Evolutionary conservation across 2,113 vertebrate species (phyloP).

Genomic region (Pionites leucogaster): DNA sequence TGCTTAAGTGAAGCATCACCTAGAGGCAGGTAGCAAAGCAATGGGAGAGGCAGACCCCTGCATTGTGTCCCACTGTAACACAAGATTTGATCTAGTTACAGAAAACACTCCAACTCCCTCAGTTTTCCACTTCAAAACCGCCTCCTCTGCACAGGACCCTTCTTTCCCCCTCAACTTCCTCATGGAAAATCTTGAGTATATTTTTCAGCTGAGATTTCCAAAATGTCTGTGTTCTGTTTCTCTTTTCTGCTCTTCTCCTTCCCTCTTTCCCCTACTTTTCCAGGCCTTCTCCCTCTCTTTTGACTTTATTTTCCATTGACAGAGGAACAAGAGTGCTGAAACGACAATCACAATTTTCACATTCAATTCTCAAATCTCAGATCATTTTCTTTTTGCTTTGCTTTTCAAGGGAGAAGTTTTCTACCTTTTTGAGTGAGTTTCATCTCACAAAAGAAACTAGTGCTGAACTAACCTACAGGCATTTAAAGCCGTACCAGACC

Average conservation of each 20-base stretch:
- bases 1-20: neutral
- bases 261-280: neutral
- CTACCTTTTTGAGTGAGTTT: neutral
- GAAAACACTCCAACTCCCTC: neutral
- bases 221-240: neutral
- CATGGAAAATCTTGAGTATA: neutral
- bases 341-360: neutral
- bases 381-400: neutral
- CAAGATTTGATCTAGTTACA: neutral
- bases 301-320: neutral
- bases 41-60: neutral
- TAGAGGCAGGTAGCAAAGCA: neutral
- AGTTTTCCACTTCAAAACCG: neutral
- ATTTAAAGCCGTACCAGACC: neutral
- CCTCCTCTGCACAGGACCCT: neutral
- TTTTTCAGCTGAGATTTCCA: neutral
- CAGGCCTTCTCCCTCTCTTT: neutral
- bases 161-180: neutral
- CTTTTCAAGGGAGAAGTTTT: neutral
- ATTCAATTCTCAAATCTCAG: neutral
- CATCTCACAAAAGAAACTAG: neutral
- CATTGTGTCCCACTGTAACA: accelerated
- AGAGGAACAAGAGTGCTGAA: neutral
- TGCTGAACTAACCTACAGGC: neutral
- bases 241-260: neutral